phyloP scores from a whole-genome alignment of 2,888 invertebrate species.

The Drosophila longiperda region DNA sequence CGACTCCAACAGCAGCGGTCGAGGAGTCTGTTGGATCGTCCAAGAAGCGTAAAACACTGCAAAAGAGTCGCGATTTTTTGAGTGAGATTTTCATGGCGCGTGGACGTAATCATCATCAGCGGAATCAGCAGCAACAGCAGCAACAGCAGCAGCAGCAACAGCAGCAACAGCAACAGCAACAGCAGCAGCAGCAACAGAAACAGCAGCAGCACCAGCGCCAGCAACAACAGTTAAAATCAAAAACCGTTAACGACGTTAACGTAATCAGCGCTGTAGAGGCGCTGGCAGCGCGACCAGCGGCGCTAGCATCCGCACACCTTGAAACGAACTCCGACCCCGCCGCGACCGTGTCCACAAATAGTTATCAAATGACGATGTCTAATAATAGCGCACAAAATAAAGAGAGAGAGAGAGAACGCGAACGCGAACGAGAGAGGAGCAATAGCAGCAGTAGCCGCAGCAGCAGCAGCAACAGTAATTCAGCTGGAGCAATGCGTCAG shows the following conservation, averaged over 20 bases:
- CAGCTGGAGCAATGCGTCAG: conserved; percentile 53
- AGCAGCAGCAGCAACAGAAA: conserved; percentile 45
- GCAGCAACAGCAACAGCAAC: conserved; percentile 67
- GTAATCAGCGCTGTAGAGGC: conserved; percentile 60
- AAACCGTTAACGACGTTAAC: conserved; percentile 37
- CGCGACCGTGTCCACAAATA: conserved; percentile 73
- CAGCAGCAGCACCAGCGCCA: conserved; percentile 17
- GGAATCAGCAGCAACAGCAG: conserved; percentile 75
- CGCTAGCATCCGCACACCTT: conserved; percentile 77
- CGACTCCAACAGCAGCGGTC: conserved; percentile 18
- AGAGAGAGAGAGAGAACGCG: conserved; percentile 31
- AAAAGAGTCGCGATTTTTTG: conserved; percentile 81
- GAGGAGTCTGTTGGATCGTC: conserved; percentile 13
- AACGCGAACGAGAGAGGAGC: conserved; percentile 17
- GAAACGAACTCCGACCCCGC: conserved; percentile 82
- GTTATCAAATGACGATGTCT: conserved; percentile 84
- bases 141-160: conserved; percentile 74
- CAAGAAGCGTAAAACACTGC: conserved; percentile 74
- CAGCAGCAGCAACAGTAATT: conserved; percentile 51
- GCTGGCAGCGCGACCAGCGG: conserved; percentile 30
- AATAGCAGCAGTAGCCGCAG: conserved; percentile 20
- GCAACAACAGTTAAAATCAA: conserved; percentile 42
- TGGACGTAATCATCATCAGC: conserved; percentile 84
- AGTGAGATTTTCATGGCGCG: conserved; percentile 84
- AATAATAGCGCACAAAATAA: conserved; percentile 79